A percentile compares a stretch with the other conserved stretches of the same genome.
These are phyloP conservation scores for Amphimedon queenslandica DNA, from an alignment of 37 sponge, comb jelly and placozoan genomes.

Conservation along the genomic window DNA sequence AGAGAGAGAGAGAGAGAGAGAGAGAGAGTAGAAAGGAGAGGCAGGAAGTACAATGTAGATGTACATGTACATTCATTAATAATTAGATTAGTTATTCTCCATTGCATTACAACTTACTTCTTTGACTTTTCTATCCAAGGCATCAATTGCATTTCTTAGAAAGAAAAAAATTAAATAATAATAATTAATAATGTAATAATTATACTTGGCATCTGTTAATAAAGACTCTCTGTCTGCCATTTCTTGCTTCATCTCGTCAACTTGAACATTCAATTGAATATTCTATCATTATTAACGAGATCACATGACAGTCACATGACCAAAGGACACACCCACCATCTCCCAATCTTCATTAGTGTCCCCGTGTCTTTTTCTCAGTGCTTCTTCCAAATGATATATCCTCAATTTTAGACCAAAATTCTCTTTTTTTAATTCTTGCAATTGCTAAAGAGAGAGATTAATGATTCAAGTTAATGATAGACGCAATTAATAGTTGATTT, in stretches of 20 bases:
- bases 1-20: constrained; percentile 21
- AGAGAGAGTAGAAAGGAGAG: constrained; percentile 20
- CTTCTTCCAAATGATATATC: constrained; percentile 84
- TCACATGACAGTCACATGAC: neutral
- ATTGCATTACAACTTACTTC: too few relatives aligned
- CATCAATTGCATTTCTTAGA: neutral
- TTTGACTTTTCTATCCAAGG: neutral
- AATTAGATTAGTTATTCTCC: too few relatives aligned
- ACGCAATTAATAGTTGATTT: neutral
- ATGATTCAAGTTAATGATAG: neutral
- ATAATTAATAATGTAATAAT: neutral
- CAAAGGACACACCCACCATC: constrained; percentile 37
- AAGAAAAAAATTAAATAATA: neutral
- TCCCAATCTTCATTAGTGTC: constrained; percentile 59
- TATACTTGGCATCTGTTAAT: constrained; percentile 69
- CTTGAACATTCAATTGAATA: constrained; percentile 75
- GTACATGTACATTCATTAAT: too few relatives aligned
- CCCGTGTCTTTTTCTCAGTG: constrained; percentile 53
- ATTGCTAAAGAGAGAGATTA: constrained; percentile 39
- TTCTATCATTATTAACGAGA: constrained; percentile 49
- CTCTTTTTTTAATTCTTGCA: constrained; percentile 79
- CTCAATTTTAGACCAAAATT: constrained; percentile 87
- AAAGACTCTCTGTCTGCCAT: constrained; percentile 64
- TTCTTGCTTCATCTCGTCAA: constrained; percentile 73
- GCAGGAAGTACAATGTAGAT: constrained; percentile 13